Evolutionary conservation across 35 echinoderm and acorn worm genomes (phyloP), one percentile per base, ranked within the genome.

Genomic region (Ophiothrix spiculata): DNA sequence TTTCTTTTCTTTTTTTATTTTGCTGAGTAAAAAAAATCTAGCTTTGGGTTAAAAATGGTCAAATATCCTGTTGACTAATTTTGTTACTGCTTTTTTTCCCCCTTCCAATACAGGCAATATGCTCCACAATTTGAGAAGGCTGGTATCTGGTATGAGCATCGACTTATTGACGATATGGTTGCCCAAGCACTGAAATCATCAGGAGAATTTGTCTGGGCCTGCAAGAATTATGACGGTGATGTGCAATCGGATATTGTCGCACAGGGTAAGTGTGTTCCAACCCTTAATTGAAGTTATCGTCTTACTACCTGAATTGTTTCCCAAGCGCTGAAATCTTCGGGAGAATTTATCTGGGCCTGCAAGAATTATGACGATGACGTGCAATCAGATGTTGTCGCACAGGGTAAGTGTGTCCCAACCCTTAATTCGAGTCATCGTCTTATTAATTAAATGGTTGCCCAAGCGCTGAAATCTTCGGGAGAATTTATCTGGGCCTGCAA

Each of bases 151-250:
- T 98, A 98, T 60, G 95, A 98, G 56, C 95, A 98, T 87, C 91
- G 95, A 49, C 92, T 98, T 21, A 98, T 98, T 80, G 95, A 98
- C 84, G 95, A 98, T 75, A 98, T 98, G 95, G 95, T 98, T 31
- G 95, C 95, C 34, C 95, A 98, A 56, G 91, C 88, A 19, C 39
- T 98, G 80, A 98, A 98, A 69, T 98, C 95, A 39, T 41, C 90
- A 1, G 95, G 95, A 31, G 92, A 80, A 17, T 98, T 98, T 86
- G 91, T 98, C 1, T 98, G 95, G 95, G 95, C 91, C 4, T 94
- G 91, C 39, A 94, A 98, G 78, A 94, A 98, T 80, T 98, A 98
- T 35, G 95, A 94, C 42, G 95, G 95, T 64, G 95, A 98, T 37
- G 91, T 98, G 16, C 95, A 98, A 77, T 98, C 95, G n/a, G 95